Evolutionary conservation across 2,113 vertebrate genomes (phyloP), one percentile per base, ranked within the genome.

Genomic region (Otocyon megalotis): DNA sequence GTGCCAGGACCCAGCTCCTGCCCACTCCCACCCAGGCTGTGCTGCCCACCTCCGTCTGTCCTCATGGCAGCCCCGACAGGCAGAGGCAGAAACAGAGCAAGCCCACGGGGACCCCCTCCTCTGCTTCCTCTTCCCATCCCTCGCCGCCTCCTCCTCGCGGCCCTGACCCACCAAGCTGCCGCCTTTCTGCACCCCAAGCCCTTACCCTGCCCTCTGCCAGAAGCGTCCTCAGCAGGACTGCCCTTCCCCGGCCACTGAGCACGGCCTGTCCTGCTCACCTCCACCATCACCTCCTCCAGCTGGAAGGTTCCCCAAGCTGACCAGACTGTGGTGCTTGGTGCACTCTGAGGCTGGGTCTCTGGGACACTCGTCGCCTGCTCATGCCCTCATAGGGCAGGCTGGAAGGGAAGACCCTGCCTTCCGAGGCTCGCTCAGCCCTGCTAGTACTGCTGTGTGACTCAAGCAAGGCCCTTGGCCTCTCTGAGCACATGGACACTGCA

Each of bases 181-280:
- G 0, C 22, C 17, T 48, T 35, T 1, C 50, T 4, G 15, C 13
- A 2, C 26, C 22, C 48, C 4, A 0, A 53, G 37, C 71, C 37
- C 56, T 9, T 0, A 4, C 48, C 2, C 1, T 13, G 4, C 37
- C 37, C n/a, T 4, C 28, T 22, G 2, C 20, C 15, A 5, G 28
- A 19, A 0, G 2, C 2, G 11, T 16, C 50, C 9, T 2, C 35
- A n/a, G 5, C 22, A 7, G 50, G 37, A 6, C 3, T 0, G 0
- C 17, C 22, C 10, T 37, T 32, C 48, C 19, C 11, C 30, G 20
- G 8, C 14, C 2, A 24, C 1, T 0, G 43, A 16, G 32, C 24
- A 37, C 26, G 0, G 1, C 32, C 43, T 1, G 17, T 12, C 12
- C 32, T 12, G 5, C 24, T 28, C 20, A 9, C 3, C 8, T 16